Percentiles rank a stretch among this genome's conserved stretches.
phyloP scores from a whole-genome alignment of 2,113 vertebrate genomes.

The Accipiter virgatus region DNA sequence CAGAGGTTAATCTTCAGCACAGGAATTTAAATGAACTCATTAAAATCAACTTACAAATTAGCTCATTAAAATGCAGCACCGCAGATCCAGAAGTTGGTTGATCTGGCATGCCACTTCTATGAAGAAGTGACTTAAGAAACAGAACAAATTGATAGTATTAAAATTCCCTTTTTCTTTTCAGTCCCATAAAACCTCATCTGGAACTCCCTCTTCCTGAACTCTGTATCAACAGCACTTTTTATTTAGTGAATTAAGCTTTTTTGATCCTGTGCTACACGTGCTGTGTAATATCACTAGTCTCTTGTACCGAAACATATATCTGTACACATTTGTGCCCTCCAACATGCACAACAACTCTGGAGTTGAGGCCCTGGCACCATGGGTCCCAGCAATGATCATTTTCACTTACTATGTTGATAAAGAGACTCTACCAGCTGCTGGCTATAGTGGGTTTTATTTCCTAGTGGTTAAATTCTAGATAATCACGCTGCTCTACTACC shows the following conservation, averaged over 20 bases:
- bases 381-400: background rate
- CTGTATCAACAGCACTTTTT: background rate
- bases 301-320: background rate
- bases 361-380: background rate
- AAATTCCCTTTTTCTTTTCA: background rate
- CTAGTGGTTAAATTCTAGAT: background rate
- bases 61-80: constrained; percentile 14
- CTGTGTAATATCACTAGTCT: background rate
- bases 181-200: background rate
- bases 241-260: background rate
- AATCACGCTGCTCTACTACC: background rate
- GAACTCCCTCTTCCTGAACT: background rate
- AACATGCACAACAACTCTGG: background rate
- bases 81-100: constrained; percentile 18
- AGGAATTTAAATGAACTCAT: constrained; percentile 68
- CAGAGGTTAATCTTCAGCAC: constrained; percentile 60
- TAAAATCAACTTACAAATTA: constrained; percentile 63
- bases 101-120: background rate
- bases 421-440: background rate
- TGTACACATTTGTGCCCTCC: background rate
- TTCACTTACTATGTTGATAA: background rate
- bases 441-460: constrained; percentile 3
- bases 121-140: constrained; percentile 13
- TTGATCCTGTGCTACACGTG: background rate
- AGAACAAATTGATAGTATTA: background rate